A percentile compares a stretch with the other conserved stretches of the same genome.
phyloP scores from a whole-genome alignment of 2,888 invertebrate species.

The Caenorhabditis uteleia region DNA sequence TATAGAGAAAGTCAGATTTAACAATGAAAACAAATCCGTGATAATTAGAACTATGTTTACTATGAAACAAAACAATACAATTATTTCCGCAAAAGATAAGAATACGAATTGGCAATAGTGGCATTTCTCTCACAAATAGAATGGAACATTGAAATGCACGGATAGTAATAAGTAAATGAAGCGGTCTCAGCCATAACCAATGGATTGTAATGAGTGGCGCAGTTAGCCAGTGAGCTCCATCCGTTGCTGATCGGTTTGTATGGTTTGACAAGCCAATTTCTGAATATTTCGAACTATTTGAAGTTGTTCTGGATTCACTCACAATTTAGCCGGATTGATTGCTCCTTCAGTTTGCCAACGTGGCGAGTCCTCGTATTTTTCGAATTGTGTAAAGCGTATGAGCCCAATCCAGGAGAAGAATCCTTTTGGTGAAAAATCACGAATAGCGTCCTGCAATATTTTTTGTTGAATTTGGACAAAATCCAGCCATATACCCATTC shows the following conservation, averaged over 20 bases:
- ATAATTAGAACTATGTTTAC: too few species aligned
- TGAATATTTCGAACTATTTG: too few species aligned
- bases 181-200: slow-evolving; percentile 19
- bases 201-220: slow-evolving; percentile 41
- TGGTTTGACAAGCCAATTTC: slow-evolving; percentile 44
- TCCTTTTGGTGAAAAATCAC: slow-evolving; percentile 15
- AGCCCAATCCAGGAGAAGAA: slow-evolving; percentile 44
- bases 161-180: slow-evolving; percentile 43
- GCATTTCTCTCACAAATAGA: slow-evolving; percentile 47
- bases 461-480: not conserved
- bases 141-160: slow-evolving; percentile 35
- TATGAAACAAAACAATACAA: too few species aligned
- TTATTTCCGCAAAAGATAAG: slow-evolving; percentile 13
- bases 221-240: slow-evolving; percentile 42
- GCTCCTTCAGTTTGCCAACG: slow-evolving; percentile 38
- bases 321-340: slow-evolving; percentile 28
- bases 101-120: slow-evolving; percentile 20
- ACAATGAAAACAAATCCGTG: too few species aligned
- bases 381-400: slow-evolving; percentile 32
- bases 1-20: too few species aligned
- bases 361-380: slow-evolving; percentile 27
- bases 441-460: slow-evolving; percentile 6
- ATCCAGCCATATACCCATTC: slow-evolving; percentile 26
- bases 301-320: too few species aligned
- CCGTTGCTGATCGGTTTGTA: slow-evolving; percentile 40